Conservation (phyloP, 2,888 invertebrate genomes). For the Apoda limacodes region DNA sequence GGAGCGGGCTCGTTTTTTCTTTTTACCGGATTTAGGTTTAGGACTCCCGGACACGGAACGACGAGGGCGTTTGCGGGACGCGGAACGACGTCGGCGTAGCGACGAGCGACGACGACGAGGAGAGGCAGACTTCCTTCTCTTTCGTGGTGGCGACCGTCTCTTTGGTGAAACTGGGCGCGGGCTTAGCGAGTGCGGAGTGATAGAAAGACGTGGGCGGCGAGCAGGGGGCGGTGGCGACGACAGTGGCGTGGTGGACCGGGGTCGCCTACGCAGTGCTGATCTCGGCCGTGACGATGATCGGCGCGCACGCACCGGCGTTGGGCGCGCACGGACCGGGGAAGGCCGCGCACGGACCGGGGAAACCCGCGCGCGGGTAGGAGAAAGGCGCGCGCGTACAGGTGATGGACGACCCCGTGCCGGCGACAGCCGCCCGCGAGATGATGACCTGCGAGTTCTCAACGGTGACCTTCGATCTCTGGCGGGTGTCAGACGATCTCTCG, state of each 20-base stretch:
- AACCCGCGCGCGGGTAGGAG: constrained; percentile 15
- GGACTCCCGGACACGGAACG: constrained; percentile 30
- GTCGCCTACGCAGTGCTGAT: constrained; percentile 13
- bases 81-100: constrained; percentile 26
- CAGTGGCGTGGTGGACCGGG: constrained; percentile 19
- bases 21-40: constrained; percentile 31
- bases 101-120: constrained; percentile 24
- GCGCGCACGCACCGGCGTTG: constrained; percentile 19
- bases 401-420: constrained; percentile 12
- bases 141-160: constrained; percentile 25
- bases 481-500: constrained; percentile 22
- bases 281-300: constrained; percentile 21
- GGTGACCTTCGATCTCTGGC: constrained; percentile 26
- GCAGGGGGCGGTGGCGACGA: constrained; percentile 13
- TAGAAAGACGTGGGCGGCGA: constrained; percentile 16
- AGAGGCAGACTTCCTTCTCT: constrained; percentile 26
- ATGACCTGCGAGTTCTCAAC: constrained; percentile 16
- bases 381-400: constrained; percentile 11
- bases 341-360: constrained; percentile 28
- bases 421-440: constrained; percentile 9
- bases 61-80: constrained; percentile 29
- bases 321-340: constrained; percentile 21
- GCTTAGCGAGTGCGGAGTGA: constrained; percentile 20
- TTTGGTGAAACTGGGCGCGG: constrained; percentile 27
- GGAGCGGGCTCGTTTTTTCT: constrained; percentile 39